Conservation (phyloP, 2,797 vertebrate species). For the Gymnocypris eckloni region DNA sequence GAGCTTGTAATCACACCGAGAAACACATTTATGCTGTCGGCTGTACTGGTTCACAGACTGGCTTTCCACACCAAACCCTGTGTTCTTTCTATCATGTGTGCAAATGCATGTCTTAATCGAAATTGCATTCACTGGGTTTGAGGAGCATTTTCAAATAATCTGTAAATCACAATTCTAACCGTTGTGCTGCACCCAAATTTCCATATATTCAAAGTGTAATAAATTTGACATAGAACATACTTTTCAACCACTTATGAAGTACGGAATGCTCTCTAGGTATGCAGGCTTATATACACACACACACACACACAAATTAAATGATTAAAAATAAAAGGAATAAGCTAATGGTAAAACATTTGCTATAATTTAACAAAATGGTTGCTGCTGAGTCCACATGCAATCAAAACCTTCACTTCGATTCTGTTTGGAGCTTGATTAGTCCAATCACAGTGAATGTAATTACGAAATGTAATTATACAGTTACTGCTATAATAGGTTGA, state of each 20-base stretch:
- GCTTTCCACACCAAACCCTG: background rate
- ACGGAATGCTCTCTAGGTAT: background rate
- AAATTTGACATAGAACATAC: background rate
- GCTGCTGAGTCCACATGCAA: background rate
- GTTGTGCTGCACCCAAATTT: background rate
- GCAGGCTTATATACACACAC: background rate
- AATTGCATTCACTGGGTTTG: background rate
- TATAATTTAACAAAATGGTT: background rate
- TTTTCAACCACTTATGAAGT: background rate
- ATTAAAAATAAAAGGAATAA: background rate
- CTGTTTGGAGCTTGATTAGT: slow-evolving; percentile 19
- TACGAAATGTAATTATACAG: slow-evolving; percentile 5
- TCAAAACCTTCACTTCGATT: slow-evolving; percentile 15
- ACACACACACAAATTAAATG: too few relatives aligned
- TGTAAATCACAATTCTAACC: background rate
- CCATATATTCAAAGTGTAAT: background rate
- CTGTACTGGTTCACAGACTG: slow-evolving; percentile 37
- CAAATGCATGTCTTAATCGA: background rate
- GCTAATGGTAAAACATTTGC: background rate
- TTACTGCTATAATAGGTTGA: slow-evolving; percentile 27
- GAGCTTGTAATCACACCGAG: slow-evolving; percentile 54
- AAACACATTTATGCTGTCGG: slow-evolving; percentile 58
- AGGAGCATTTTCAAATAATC: slow-evolving; percentile 8
- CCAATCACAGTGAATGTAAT: slow-evolving; percentile 26
- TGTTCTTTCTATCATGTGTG: slow-evolving; percentile 2